These are phyloP conservation scores for Fragum sueziense DNA, from an alignment of 2,888 invertebrate species.

Conservation along the genomic window DNA sequence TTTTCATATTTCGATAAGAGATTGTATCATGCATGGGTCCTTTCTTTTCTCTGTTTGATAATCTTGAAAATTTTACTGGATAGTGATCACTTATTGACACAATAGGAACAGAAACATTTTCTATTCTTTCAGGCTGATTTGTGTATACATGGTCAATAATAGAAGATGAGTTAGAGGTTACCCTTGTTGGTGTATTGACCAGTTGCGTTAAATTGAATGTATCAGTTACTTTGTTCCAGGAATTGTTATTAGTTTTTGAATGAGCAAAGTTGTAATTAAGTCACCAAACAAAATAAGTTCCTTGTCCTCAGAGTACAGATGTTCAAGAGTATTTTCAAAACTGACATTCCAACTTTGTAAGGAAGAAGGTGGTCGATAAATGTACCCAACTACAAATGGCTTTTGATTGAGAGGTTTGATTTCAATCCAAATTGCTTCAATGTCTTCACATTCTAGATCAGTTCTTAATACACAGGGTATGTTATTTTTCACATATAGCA, in stretches of 20 bases:
- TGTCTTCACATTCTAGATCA: not conserved
- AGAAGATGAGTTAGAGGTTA: not conserved
- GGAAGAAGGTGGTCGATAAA: slow-evolving; percentile 12
- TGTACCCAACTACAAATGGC: slow-evolving; percentile 12
- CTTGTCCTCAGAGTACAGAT: not conserved
- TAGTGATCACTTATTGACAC: slow-evolving; percentile 14
- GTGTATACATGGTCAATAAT: slow-evolving; percentile 14
- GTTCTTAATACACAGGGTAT: not conserved
- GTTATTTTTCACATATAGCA: not conserved
- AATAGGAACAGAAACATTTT: not conserved
- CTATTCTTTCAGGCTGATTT: not conserved
- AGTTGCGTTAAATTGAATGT: not conserved
- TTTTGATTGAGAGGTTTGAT: slow-evolving; percentile 1
- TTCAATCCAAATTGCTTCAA: slow-evolving; percentile 19
- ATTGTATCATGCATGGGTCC: not conserved
- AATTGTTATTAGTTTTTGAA: not conserved
- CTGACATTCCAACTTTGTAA: not conserved
- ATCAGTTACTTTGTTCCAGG: not conserved
- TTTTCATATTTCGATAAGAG: not conserved
- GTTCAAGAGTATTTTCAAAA: not conserved
- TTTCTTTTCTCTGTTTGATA: not conserved
- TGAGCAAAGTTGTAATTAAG: not conserved
- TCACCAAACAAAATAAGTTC: not conserved
- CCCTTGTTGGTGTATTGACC: slow-evolving; percentile 4
- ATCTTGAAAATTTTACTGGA: not conserved